These are phyloP conservation scores for Pipa parva DNA, from an alignment of 2,113 vertebrate species.

Conservation along the genomic window DNA sequence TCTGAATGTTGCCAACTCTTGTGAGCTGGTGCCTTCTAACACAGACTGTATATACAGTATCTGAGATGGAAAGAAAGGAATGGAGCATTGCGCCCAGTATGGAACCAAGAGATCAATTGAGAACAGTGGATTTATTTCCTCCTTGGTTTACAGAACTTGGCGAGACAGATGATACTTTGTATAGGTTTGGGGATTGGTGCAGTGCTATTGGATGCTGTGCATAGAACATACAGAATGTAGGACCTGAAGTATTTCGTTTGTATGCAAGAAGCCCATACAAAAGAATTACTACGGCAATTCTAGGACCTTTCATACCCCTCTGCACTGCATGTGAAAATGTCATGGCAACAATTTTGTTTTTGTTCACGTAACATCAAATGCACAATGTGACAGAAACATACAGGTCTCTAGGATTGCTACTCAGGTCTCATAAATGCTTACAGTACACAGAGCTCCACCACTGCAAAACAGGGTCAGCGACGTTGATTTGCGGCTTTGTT, in stretches of 20 bases:
- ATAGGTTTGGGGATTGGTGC: not conserved
- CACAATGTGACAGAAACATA: not conserved
- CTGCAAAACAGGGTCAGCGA: not conserved
- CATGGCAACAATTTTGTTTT: not conserved
- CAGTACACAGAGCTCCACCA: not conserved
- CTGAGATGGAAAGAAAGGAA: not conserved
- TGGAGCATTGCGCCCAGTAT: not conserved
- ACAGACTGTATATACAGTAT: not conserved
- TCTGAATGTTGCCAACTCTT: not conserved
- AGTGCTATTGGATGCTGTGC: slow-evolving; percentile 5
- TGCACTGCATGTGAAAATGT: not conserved
- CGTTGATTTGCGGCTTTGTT: not conserved
- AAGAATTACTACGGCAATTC: not conserved
- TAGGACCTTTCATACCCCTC: not conserved
- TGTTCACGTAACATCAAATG: not conserved
- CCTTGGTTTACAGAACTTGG: not conserved
- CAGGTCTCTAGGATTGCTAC: not conserved
- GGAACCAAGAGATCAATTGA: not conserved
- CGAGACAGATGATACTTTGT: not conserved
- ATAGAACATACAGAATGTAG: not conserved
- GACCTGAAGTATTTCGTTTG: not conserved
- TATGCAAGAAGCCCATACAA: not conserved
- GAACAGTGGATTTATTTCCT: not conserved
- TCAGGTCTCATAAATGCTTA: not conserved
- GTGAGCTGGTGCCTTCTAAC: not conserved